A percentile compares a stretch with the other conserved stretches of the same genome.
Conservation (phyloP, 2,113 vertebrate genomes). For the Ceyx margarethae region DNA sequence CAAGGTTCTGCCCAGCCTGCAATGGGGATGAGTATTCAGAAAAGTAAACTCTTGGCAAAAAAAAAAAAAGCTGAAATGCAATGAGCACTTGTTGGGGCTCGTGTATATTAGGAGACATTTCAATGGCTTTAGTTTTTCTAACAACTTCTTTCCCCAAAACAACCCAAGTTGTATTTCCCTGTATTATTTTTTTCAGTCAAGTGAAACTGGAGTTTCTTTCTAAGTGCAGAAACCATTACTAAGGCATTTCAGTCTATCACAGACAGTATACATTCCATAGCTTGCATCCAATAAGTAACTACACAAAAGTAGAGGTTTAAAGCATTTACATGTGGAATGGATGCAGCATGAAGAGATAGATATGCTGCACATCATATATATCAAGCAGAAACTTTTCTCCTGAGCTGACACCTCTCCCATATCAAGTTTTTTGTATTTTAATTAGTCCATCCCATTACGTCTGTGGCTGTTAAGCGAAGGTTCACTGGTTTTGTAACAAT, state of each 20-base stretch:
- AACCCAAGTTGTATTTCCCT: background rate
- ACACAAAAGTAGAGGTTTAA: background rate
- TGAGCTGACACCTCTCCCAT: background rate
- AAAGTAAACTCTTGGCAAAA: background rate
- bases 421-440: background rate
- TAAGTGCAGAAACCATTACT: background rate
- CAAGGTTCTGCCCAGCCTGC: background rate
- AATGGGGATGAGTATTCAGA: background rate
- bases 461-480: background rate
- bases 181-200: background rate
- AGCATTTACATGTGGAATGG: background rate
- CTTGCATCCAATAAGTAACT: background rate
- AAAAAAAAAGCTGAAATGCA: background rate
- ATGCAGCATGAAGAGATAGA: background rate
- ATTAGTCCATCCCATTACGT: background rate
- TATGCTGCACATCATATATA: background rate
- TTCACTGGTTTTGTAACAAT: background rate
- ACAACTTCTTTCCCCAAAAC: background rate
- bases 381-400: slow-evolving; percentile 4
- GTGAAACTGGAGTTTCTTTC: background rate
- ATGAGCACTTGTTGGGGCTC: background rate
- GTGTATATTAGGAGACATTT: background rate
- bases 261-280: background rate
- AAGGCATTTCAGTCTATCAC: background rate
- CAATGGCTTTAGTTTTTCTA: background rate